Conservation (phyloP, 2,113 vertebrate species). For the Willisornis vidua region DNA sequence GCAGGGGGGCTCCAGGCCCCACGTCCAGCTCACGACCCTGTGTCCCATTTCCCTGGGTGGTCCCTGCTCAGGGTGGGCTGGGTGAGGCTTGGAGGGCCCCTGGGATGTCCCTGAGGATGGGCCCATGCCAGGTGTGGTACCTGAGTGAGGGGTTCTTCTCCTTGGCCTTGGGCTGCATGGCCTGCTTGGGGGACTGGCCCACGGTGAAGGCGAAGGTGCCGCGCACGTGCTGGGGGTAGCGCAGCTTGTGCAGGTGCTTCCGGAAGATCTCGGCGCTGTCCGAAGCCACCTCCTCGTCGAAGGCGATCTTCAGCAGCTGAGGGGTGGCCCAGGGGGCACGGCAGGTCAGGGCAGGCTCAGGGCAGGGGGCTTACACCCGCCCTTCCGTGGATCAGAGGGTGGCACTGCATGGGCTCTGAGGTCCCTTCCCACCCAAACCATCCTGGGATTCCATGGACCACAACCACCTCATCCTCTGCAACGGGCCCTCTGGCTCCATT, state of each 20-base stretch:
- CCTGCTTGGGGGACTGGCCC: slow-evolving; percentile 79
- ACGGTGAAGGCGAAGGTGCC: slow-evolving; percentile 90
- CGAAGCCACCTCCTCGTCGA: slow-evolving; percentile 93
- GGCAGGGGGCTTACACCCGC: no score
- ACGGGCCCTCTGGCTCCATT: not conserved
- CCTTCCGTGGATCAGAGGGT: not conserved
- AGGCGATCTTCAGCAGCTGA: slow-evolving; percentile 91
- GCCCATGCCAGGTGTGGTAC: slow-evolving; percentile 42
- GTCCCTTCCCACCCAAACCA: not conserved
- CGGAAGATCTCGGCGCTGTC: slow-evolving; percentile 92
- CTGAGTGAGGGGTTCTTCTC: slow-evolving; percentile 94
- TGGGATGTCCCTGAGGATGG: rapidly evolving
- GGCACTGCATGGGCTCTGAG: not conserved
- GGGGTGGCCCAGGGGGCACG: not conserved
- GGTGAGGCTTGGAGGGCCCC: not conserved
- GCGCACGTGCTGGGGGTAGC: slow-evolving; percentile 88
- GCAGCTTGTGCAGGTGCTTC: slow-evolving; percentile 93
- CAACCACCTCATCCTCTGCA: not conserved
- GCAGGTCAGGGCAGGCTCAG: no score
- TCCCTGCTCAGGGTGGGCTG: not conserved
- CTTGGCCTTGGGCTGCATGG: slow-evolving; percentile 88
- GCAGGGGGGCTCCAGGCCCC: not conserved
- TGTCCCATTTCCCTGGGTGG: rapidly evolving
- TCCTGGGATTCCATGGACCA: not conserved
- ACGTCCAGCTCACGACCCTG: not conserved